Base-by-base conservation (phyloP, 2,888 invertebrate species). In the Melinaea menophilus region DNA sequence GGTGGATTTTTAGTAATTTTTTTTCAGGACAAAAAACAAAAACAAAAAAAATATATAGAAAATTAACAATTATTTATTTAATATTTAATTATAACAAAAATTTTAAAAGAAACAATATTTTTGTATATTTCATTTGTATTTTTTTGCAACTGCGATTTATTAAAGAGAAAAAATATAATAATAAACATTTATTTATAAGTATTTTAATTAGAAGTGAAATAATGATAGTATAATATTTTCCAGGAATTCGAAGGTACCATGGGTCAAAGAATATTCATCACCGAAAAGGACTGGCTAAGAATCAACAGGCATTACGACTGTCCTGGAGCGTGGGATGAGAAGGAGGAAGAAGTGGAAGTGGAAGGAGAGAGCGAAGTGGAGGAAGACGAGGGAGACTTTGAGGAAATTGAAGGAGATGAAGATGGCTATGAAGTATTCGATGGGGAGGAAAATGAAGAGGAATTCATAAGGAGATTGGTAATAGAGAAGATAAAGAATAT, bases 261-360 rank as follows among this genome's bases (percentile, higher is more conserved):
- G 85, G 92, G 92, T 0, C 92, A 92, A 71, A 85, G 91, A 1
- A 71, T 69, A 2, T 88, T 79, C 71, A 79, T 92, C 74, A 91
- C 92, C 0, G 88, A 90, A 3, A 85, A 81, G 68, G 92, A 92
- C 70, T 86, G 90, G 84, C 76, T 86, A 0, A 86, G 92, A 31
- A 80, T 91, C 70, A 91, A 90, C 75, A 78, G 91, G 31, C 90
- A 91, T 72, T 91, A 92, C 80, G 71, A 84, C 65, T 91, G 91
- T 73, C 80, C 82, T n/a, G 86, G 85, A 2, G 88, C 89, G 2
- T 89, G 88, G 88, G 77, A 82, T 56, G 61, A 63, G 35, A 46
- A 55, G 62, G 61, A 63, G 7, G 61, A 57, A 37, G 51, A 37
- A 46, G 37, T 34, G 12, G 22, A 48, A 11, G 56, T 13, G 3